Conservation (phyloP, 2,113 vertebrate genomes). For the Siphamia tubifer region DNA sequence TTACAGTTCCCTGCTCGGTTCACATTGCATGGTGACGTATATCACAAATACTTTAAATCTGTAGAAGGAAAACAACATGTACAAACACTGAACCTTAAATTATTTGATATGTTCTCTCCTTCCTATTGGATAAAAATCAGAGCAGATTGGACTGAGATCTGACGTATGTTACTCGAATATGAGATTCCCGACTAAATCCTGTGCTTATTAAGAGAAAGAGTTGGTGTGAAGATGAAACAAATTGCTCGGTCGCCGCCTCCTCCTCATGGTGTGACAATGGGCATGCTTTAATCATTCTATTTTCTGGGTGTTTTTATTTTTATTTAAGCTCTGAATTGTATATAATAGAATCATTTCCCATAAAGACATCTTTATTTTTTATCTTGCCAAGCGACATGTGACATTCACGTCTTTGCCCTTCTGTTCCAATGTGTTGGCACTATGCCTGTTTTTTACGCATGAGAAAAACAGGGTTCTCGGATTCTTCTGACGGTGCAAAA, state of each 20-base stretch:
- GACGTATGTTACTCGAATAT: conserved; percentile 16
- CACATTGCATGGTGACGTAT: conserved; percentile 65
- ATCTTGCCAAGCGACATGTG: conserved; percentile 59
- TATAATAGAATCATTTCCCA: conserved; percentile 71
- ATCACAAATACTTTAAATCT: conserved; percentile 46
- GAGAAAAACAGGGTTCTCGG: conserved; percentile 63
- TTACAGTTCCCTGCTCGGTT: conserved; percentile 50
- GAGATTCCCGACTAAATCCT: conserved; percentile 25
- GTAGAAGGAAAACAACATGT: conserved; percentile 14
- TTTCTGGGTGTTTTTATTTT: conserved; percentile 61
- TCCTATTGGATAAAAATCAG: conserved; percentile 8
- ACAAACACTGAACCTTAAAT: conserved; percentile 33
- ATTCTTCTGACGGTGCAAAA: conserved; percentile 44
- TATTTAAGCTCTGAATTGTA: conserved; percentile 66
- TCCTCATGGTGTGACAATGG: conserved; percentile 58
- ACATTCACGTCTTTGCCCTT: conserved; percentile 44
- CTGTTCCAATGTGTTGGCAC: conserved; percentile 50
- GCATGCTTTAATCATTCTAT: conserved; percentile 71
- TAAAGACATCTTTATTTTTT: conserved; percentile 76
- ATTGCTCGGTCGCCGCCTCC: conserved; percentile 33
- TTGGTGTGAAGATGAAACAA: conserved; percentile 29
- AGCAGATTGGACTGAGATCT: conserved; percentile 26
- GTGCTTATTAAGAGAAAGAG: conserved; percentile 27
- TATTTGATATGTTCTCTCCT: conserved; percentile 18
- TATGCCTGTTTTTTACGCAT: conserved; percentile 66